phyloP scores from a whole-genome alignment of 2,888 invertebrate genomes.

The Tachina grossa region DNA sequence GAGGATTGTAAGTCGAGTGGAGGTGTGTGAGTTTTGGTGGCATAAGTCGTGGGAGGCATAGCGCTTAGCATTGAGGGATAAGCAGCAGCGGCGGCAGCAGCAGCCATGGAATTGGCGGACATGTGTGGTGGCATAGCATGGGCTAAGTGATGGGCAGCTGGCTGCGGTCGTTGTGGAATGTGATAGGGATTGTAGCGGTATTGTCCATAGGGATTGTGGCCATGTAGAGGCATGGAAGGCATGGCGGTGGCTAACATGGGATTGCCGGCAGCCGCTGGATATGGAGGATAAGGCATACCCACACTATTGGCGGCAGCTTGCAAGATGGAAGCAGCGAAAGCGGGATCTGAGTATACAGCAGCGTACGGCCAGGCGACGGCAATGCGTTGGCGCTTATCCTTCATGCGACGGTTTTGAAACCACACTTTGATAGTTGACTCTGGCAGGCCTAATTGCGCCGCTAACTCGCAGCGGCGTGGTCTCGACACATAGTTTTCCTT shows the following conservation, averaged over 20 bases:
- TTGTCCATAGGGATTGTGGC: conserved; percentile 79
- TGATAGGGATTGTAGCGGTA: conserved; percentile 84
- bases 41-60: conserved; percentile 73
- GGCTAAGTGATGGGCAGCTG: conserved; percentile 77
- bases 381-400: conserved; percentile 97
- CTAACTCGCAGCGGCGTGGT: conserved; percentile 96
- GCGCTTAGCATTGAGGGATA: conserved; percentile 76
- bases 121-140: conserved; percentile 80
- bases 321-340: conserved; percentile 94
- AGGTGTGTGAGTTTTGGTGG: conserved; percentile 79
- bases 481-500: conserved; percentile 99
- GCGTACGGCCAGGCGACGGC: conserved; percentile 98
- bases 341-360: conserved; percentile 96
- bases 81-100: conserved; percentile 75
- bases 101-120: conserved; percentile 79
- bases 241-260: conserved; percentile 83
- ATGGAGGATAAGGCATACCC: conserved; percentile 85
- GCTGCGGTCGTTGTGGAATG: conserved; percentile 83
- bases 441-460: conserved; percentile 94
- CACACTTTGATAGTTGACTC: conserved; percentile 99
- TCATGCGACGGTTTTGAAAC: conserved; percentile 87
- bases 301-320: conserved; percentile 93
- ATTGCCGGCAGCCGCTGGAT: conserved; percentile 85
- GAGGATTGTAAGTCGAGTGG: conserved; percentile 82
- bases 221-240: conserved; percentile 84